Evolutionary conservation across 37 sponge, comb jelly and placozoan genomes (phyloP).

Genomic region (Theonella swinhoei): DNA sequence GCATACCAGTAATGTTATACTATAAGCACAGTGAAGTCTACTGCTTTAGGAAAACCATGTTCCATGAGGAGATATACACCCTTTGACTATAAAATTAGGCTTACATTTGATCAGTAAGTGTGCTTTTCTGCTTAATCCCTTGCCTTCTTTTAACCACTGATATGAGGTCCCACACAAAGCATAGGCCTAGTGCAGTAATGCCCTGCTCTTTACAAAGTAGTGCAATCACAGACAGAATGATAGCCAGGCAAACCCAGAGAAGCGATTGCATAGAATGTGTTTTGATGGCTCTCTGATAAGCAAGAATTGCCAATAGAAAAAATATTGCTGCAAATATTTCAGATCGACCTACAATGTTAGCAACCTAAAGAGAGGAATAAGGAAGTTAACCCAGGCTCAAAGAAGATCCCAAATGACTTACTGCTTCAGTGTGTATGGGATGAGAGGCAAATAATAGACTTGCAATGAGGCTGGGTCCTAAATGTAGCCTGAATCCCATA

Average conservation of each 20-base stretch:
- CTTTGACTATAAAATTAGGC: too few species aligned
- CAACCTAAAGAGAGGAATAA: constrained; percentile 46
- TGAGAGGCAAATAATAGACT: constrained; percentile 81
- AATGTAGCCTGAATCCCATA: background rate
- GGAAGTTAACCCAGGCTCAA: background rate
- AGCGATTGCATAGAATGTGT: background rate
- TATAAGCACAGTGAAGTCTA: too few species aligned
- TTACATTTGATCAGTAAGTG: too few species aligned
- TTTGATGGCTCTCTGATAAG: constrained; percentile 37
- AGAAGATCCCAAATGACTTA: constrained; percentile 19
- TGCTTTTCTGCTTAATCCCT: too few species aligned
- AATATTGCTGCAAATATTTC: constrained; percentile 81
- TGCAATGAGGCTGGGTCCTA: constrained; percentile 7
- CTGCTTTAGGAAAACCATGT: too few species aligned
- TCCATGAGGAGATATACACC: too few species aligned
- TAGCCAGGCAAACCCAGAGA: constrained; percentile 8
- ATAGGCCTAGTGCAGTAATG: constrained; percentile 71
- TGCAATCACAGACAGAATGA: constrained; percentile 18
- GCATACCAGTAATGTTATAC: too few species aligned
- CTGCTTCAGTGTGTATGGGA: constrained; percentile 97
- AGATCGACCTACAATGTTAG: constrained; percentile 87
- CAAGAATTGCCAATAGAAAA: constrained; percentile 70
- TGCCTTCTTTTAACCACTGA: too few species aligned
- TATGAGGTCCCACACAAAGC: too few species aligned
- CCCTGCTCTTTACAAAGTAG: constrained; percentile 82